Conservation (phyloP, 2,888 invertebrate genomes). For the Tanytarsus gracilentus region DNA sequence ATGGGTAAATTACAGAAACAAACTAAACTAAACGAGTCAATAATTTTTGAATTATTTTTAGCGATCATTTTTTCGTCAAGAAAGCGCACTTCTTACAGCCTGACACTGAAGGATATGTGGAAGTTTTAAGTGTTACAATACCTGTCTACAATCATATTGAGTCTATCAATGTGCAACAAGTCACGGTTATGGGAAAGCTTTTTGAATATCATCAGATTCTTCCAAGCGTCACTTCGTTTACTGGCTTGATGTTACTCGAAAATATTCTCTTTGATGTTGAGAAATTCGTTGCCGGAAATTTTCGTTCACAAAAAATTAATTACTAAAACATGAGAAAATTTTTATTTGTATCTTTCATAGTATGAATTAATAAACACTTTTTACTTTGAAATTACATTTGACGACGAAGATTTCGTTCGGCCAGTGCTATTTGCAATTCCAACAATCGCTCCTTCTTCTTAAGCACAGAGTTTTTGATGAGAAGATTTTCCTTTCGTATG, state of each 20-base stretch:
- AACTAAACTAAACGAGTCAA: too few relatives aligned
- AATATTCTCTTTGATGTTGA: constrained; percentile 6
- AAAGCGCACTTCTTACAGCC: too few relatives aligned
- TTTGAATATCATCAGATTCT: too few relatives aligned
- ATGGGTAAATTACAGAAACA: too few relatives aligned
- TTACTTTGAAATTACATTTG: constrained; percentile 2
- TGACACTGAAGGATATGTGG: too few relatives aligned
- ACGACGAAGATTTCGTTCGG: constrained; percentile 17
- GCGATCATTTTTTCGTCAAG: too few relatives aligned
- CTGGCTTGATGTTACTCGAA: constrained; percentile 9
- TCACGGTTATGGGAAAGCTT: too few relatives aligned
- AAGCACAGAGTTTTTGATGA: constrained; percentile 14
- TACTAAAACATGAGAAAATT: background rate
- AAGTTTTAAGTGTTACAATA: too few relatives aligned
- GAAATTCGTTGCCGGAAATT: constrained; percentile 1
- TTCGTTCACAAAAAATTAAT: background rate
- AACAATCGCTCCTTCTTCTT: constrained; percentile 15
- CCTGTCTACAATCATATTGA: too few relatives aligned
- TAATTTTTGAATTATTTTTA: too few relatives aligned
- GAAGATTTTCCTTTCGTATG: constrained; percentile 4
- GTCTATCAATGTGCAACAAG: too few relatives aligned
- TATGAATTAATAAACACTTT: background rate
- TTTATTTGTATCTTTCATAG: background rate
- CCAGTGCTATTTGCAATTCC: constrained; percentile 16
- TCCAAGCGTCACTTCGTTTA: background rate